A percentile compares a stretch with the other conserved stretches of the same genome.
Evolutionary conservation across 2,888 invertebrate genomes (phyloP).

Genomic region (Tenthredo distinguenda): DNA sequence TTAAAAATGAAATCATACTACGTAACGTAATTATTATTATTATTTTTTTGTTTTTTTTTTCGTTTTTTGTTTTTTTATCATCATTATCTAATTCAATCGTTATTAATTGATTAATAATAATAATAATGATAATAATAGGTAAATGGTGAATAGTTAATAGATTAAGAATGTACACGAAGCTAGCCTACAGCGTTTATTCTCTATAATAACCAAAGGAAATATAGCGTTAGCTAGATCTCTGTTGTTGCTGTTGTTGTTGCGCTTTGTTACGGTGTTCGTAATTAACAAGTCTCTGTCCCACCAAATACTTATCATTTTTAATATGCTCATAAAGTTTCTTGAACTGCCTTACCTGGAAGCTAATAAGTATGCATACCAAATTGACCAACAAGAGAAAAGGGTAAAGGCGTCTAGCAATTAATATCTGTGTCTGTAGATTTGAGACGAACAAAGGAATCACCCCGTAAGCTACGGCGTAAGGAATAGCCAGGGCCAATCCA

Average conservation of each 20-base stretch:
- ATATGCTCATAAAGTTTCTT: conserved; percentile 97
- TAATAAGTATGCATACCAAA: conserved; percentile 84
- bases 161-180: conserved; percentile 53
- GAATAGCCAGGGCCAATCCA: conserved; percentile 93
- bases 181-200: conserved; percentile 37
- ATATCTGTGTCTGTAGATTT: conserved; percentile 84
- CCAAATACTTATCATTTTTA: conserved; percentile 99
- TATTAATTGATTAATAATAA: conserved; percentile 17
- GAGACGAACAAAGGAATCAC: conserved; percentile 85
- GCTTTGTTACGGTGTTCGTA: conserved; percentile 91
- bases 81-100: background rate
- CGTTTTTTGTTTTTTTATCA: background rate
- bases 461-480: conserved; percentile 94
- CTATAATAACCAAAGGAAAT: background rate
- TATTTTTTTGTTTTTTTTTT: background rate
- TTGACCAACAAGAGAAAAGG: conserved; percentile 90
- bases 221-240: conserved; percentile 68
- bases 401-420: conserved; percentile 92
- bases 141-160: conserved; percentile 21
- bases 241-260: conserved; percentile 69
- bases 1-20: conserved; percentile 65
- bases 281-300: conserved; percentile 97
- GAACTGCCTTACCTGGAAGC: conserved; percentile 95
- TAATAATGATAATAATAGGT: conserved; percentile 14
- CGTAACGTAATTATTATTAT: conserved; percentile 61